Percentiles rank a stretch among this genome's conserved stretches.
phyloP scores from a whole-genome alignment of 2,888 invertebrate species.

The Tubulanus polymorphus region DNA sequence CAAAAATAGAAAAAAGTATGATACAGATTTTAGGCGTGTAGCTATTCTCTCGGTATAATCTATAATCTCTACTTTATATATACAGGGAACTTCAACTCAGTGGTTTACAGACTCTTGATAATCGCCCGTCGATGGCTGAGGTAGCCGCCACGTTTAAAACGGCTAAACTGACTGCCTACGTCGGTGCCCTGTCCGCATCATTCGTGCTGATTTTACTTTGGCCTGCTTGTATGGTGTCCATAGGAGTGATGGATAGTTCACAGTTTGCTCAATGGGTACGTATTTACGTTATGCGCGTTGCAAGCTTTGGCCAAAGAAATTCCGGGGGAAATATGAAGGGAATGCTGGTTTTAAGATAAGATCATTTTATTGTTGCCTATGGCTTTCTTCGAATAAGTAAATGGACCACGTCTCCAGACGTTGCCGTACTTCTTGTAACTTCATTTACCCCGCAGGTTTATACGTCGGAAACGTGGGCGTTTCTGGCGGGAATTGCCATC shows the following conservation, averaged over 20 bases:
- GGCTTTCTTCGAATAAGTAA: too few relatives aligned
- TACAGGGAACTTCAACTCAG: slow-evolving; percentile 42
- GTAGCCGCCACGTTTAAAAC: slow-evolving; percentile 31
- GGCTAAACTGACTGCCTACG: slow-evolving; percentile 29
- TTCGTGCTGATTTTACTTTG: slow-evolving; percentile 37
- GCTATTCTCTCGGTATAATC: background rate
- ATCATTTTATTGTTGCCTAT: too few relatives aligned
- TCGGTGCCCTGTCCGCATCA: slow-evolving; percentile 27
- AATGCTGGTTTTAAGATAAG: too few relatives aligned
- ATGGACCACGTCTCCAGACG: too few relatives aligned
- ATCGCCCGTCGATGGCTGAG: slow-evolving; percentile 37
- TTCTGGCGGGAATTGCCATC: slow-evolving; percentile 40
- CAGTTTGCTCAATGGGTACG: slow-evolving; percentile 41
- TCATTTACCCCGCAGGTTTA: slow-evolving; percentile 27
- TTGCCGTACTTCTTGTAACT: too few relatives aligned
- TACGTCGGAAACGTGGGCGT: slow-evolving; percentile 36
- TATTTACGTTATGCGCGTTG: too few relatives aligned
- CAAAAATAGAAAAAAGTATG: background rate
- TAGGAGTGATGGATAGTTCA: slow-evolving; percentile 26
- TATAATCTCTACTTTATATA: background rate
- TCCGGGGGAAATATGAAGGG: too few relatives aligned
- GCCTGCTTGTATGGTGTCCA: slow-evolving; percentile 35
- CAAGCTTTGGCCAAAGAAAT: too few relatives aligned
- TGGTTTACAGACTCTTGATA: slow-evolving; percentile 35
- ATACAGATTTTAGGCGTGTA: background rate